A percentile compares a stretch with the other conserved stretches of the same genome.
Evolutionary conservation across 2,797 vertebrate genomes (phyloP).

Genomic region (Spea hammondii): DNA sequence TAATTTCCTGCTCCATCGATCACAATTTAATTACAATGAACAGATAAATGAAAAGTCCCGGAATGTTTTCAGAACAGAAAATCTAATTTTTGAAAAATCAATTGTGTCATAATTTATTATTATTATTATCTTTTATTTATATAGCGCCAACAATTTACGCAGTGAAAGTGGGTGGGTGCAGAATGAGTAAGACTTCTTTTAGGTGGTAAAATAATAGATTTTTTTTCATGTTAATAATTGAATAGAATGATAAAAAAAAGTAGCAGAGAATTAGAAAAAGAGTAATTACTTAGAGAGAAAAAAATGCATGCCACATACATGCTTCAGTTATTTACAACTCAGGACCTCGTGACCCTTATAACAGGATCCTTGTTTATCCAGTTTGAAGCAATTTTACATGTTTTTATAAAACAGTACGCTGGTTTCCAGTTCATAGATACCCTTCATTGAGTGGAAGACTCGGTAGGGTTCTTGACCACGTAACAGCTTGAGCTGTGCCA

Average conservation of each 20-base stretch:
- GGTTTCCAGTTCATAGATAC: background rate
- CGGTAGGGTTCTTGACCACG: constrained; percentile 20
- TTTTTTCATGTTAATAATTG: constrained; percentile 10
- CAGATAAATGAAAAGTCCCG: no score
- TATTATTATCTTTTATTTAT: no score
- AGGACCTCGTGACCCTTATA: constrained; percentile 45
- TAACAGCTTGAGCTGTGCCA: constrained; percentile 6
- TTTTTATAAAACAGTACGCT: constrained; percentile 25
- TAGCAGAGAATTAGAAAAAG: constrained; percentile 15
- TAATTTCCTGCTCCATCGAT: no score
- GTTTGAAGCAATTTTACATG: constrained; percentile 46
- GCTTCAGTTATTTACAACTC: constrained; percentile 44
- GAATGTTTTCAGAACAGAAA: no score
- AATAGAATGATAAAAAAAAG: constrained; percentile 27
- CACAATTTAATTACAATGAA: no score
- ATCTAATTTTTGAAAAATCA: no score
- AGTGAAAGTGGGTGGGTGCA: background rate
- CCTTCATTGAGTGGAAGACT: constrained; percentile 6
- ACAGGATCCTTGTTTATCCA: constrained; percentile 42
- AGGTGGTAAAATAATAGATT: background rate
- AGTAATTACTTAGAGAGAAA: background rate
- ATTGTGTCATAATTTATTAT: no score
- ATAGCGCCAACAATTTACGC: background rate
- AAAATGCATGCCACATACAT: constrained; percentile 4
- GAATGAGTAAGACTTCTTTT: constrained; percentile 9